Evolutionary conservation across 2,797 vertebrate genomes (phyloP), one percentile per base, ranked within the genome.

Genomic region (Sebastes miniatus): DNA sequence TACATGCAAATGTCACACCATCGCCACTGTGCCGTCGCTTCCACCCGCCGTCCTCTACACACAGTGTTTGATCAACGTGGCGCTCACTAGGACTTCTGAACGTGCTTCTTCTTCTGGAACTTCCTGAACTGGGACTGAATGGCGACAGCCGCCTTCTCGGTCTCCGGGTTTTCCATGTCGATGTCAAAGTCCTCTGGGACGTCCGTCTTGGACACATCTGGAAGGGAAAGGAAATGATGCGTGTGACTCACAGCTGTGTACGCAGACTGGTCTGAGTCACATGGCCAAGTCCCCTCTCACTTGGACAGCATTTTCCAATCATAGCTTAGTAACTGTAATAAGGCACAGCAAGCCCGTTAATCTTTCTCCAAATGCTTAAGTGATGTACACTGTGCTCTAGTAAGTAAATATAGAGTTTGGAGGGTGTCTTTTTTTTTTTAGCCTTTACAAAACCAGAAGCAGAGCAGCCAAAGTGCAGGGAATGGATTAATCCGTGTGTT

Each of bases 51-150:
- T n/a, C 85, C 81, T 69, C 74, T 20, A 11, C 74, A 65, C 89
- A 81, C 86, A 77, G 87, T 72, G 79, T 84, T 84, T 71, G 77
- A 91, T 93, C 91, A 80, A 88, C 88, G 83, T 76, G 63, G 77
- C 25, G 86, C 89, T 86, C 91, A 87, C 96, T 98, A 99, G 83
- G 97, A 97, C 94, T 99, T 98, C 29, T 97, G 97, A 2, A 84
- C 96, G 47, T 43, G 95, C 92, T 99, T 99, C 95, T 99, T 99
- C 97, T 99, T 99, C 96, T 99, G 98, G 96, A 99, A 99, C 96
- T 98, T 99, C 95, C 98, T 99, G 96, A 99, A 99, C 96, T 99
- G 98, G 67, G 97, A 98, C 90, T 99, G 98, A 93, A 99, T 99
- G 78, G 98, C 97, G 87, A 99, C 97, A 0, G 98, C 98, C 4